Evolutionary conservation across 2,797 vertebrate genomes (phyloP).

Genomic region (Carcharodon carcharias): DNA sequence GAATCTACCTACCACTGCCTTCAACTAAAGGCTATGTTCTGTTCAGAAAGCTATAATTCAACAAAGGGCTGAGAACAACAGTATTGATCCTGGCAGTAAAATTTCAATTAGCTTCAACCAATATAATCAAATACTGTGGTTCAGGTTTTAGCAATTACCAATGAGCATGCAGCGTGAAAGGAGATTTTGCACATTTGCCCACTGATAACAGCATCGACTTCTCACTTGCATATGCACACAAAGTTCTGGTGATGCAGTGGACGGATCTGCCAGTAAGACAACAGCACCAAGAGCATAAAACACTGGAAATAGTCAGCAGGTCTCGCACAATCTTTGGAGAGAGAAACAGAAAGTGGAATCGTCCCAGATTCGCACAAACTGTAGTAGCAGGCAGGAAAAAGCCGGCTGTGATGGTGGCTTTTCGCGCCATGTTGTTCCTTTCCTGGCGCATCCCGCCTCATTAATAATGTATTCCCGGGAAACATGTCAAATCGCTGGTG

Average conservation of each 20-base stretch:
- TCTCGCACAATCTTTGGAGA: no score
- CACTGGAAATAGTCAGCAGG: no score
- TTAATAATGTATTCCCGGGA: no score
- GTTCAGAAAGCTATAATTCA: not conserved
- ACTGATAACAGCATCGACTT: not conserved
- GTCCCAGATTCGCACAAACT: no score
- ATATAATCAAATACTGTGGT: not conserved
- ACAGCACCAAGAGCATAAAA: not conserved
- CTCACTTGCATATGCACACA: not conserved
- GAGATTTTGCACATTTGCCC: not conserved
- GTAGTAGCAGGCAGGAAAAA: no score
- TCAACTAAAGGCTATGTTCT: not conserved
- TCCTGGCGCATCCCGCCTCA: no score
- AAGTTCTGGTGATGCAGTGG: not conserved
- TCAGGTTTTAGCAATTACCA: not conserved
- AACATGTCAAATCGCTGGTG: no score
- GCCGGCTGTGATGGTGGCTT: no score
- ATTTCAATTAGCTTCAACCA: not conserved
- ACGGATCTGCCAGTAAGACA: not conserved
- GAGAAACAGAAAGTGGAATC: no score
- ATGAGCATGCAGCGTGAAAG: not conserved
- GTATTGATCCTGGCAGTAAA: not conserved
- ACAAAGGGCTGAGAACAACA: not conserved
- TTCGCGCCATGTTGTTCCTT: no score
- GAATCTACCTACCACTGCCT: no score